Conservation (phyloP, 2,113 vertebrate species). For the Craseonycteris thonglongyai region DNA sequence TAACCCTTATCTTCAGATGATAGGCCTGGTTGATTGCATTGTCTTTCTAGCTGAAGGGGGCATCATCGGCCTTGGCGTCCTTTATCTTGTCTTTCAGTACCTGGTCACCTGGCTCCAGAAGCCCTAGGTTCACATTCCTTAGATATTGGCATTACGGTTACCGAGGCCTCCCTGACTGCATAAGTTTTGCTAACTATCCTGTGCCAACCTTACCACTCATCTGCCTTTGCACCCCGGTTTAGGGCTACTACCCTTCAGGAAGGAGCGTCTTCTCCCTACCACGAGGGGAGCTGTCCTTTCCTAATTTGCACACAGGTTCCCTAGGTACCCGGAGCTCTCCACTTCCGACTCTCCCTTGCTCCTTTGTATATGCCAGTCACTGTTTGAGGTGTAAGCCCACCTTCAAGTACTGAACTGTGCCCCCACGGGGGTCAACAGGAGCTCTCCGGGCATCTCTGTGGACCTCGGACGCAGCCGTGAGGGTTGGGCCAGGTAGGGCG, state of each 20-base stretch:
- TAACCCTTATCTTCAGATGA: too few species aligned
- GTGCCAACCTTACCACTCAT: background rate
- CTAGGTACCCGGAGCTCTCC: background rate
- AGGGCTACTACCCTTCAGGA: background rate
- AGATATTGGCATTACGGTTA: too few species aligned
- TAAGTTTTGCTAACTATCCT: too few species aligned
- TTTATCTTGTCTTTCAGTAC: too few species aligned
- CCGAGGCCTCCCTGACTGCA: too few species aligned
- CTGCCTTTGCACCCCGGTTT: background rate
- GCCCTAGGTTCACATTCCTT: too few species aligned
- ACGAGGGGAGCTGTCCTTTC: accelerated
- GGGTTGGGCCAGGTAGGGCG: background rate
- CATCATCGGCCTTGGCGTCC: too few species aligned
- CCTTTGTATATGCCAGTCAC: background rate
- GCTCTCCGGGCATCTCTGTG: background rate
- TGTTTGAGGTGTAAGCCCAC: background rate
- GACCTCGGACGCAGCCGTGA: background rate
- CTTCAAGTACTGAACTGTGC: background rate
- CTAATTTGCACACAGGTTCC: background rate
- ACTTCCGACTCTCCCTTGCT: background rate
- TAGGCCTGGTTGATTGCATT: too few species aligned
- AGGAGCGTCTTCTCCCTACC: background rate
- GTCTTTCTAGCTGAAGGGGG: too few species aligned
- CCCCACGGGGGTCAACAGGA: background rate
- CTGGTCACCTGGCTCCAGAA: too few species aligned